Evolutionary conservation across 1,140 invertebrate genomes (phyloP), one percentile per base, ranked within the genome.

Genomic region (Dreissena rostriformis): DNA sequence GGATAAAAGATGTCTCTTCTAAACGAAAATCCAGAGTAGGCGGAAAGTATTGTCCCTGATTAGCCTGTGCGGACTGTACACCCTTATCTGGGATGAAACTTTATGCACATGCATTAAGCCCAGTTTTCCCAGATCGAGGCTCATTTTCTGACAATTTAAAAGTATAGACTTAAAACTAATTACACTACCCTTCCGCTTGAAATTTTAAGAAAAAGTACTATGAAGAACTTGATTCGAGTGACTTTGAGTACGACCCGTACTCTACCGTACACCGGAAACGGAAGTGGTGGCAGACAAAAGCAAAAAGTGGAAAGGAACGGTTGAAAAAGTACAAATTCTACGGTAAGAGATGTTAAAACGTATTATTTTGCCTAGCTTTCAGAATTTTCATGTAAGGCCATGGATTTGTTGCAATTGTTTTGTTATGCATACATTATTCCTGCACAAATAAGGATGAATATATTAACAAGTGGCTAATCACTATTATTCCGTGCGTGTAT

Each of bases 291-390:
- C n/a, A 71, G 24, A 68, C 51, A n/a, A 79, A 70, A 29, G 49
- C 77, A 14, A 79, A 55, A 79, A 28, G 52, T 6, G 65, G 77
- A 2, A 51, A 8, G 19, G 39, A 79, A 28, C 14, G 77, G 19
- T 26, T 79, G 15, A 67, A 53, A 53, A 65, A 39, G 53, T 68
- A 15, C 17, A 79, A 79, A 39, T 79, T 79, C 26, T 79, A 68
- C 61, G 77, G 77, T 79, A 79, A 79, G 77, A 71, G 14, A 71
- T 22, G 24, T 29, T 15, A n/a, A n/a, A n/a, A n/a, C 65, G 24
- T 67, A 14, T 67, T 28, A 4, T 29, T n/a, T 63, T n/a, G 2
- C 2, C 24, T n/a, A 4, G 24, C 61, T 19, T 63, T n/a, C 19
- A 63, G 2, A 2, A 63, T 63, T n/a, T 63, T 63, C 61, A 63